phyloP scores from a whole-genome alignment of 2,797 vertebrate genomes.

The Caiman crocodilus region DNA sequence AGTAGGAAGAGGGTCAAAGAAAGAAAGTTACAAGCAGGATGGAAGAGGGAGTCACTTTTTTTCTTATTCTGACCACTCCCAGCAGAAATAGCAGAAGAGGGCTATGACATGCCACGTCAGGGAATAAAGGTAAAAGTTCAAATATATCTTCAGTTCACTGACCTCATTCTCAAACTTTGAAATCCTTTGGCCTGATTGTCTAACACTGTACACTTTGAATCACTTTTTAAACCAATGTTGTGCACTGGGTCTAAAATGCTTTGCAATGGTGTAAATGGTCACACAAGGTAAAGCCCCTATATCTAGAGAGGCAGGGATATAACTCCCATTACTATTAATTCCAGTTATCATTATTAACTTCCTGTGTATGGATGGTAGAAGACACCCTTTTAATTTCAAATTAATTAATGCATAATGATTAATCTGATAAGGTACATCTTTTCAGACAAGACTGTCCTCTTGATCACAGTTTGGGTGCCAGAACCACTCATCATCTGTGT shows the following conservation, averaged over 20 bases:
- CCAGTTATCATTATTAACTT: slow-evolving; percentile 47
- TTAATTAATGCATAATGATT: slow-evolving; percentile 65
- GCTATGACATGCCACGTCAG: neutral
- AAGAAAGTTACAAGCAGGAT: neutral
- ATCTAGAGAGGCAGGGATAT: slow-evolving; percentile 31
- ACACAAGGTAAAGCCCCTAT: slow-evolving; percentile 11
- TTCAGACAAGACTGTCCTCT: slow-evolving; percentile 68
- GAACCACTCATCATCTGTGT: slow-evolving; percentile 67
- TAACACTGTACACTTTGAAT: neutral
- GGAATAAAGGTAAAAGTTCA: neutral
- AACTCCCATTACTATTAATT: slow-evolving; percentile 52
- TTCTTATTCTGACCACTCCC: neutral
- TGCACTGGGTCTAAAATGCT: neutral
- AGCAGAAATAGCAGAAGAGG: neutral
- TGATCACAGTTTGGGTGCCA: slow-evolving; percentile 72
- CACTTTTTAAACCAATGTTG: neutral
- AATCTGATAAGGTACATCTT: slow-evolving; percentile 67
- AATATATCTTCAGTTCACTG: neutral
- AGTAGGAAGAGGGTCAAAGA: neutral
- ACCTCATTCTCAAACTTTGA: neutral
- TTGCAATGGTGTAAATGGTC: slow-evolving; percentile 9
- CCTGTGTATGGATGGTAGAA: slow-evolving; percentile 46
- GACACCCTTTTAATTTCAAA: slow-evolving; percentile 63
- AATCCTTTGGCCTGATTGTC: neutral
- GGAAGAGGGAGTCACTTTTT: neutral